These are phyloP conservation scores for Gasteruption jaculator DNA, from an alignment of 2,888 invertebrate species.

Conservation along the genomic window DNA sequence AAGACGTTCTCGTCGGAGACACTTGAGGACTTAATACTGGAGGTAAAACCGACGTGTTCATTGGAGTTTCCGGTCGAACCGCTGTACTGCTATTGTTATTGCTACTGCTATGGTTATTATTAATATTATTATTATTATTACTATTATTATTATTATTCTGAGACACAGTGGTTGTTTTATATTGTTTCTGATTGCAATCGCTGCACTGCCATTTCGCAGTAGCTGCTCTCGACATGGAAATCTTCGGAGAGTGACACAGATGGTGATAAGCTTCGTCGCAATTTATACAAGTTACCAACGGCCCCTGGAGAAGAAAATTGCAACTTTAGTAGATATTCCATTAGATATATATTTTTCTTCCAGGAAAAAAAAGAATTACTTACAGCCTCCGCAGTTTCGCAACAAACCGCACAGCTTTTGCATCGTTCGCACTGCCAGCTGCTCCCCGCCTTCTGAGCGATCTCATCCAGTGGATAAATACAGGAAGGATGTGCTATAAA, in stretches of 20 bases:
- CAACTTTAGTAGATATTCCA: background rate
- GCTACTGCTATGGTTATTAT: slow-evolving; percentile 22
- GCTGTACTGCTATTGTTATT: slow-evolving; percentile 23
- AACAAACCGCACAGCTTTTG: slow-evolving; percentile 79
- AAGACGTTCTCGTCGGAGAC: slow-evolving; percentile 39
- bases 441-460: slow-evolving; percentile 63
- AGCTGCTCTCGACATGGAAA: slow-evolving; percentile 54
- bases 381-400: slow-evolving; percentile 71
- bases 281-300: slow-evolving; percentile 72
- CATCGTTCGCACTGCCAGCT: slow-evolving; percentile 89
- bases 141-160: too few relatives aligned
- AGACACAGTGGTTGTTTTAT: slow-evolving; percentile 25
- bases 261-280: slow-evolving; percentile 85
- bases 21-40: slow-evolving; percentile 46
- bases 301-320: slow-evolving; percentile 54
- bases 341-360: slow-evolving; percentile 3
- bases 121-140: slow-evolving; percentile 19
- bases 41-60: slow-evolving; percentile 36
- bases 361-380: slow-evolving; percentile 44
- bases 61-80: slow-evolving; percentile 42
- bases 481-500: slow-evolving; percentile 65
- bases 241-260: slow-evolving; percentile 71
- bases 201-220: slow-evolving; percentile 70
- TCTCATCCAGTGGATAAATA: slow-evolving; percentile 62
- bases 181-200: slow-evolving; percentile 55